phyloP scores from a whole-genome alignment of 2,888 invertebrate species.

The Helleia helle region DNA sequence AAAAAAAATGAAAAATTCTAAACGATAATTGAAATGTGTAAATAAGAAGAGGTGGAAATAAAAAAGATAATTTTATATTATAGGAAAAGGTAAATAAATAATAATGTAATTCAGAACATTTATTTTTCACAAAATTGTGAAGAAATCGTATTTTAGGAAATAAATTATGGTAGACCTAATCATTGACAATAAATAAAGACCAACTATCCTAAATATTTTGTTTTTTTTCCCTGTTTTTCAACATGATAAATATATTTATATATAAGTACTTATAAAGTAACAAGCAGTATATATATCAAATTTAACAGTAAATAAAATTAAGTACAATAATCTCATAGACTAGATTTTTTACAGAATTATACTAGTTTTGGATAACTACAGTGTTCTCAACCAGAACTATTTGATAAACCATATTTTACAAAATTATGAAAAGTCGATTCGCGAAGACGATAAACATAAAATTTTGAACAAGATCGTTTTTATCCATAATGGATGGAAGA shows the following conservation, averaged over 20 bases:
- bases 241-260: slow-evolving; percentile 13
- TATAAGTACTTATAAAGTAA: background rate
- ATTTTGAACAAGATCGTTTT: background rate
- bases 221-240: background rate
- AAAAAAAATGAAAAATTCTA: too few species aligned
- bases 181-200: background rate
- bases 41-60: too few species aligned
- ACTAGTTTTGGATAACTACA: too few species aligned
- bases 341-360: slow-evolving; percentile 47
- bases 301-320: slow-evolving; percentile 25
- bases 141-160: background rate
- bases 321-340: slow-evolving; percentile 57
- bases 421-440: too few species aligned
- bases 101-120: slow-evolving; percentile 19
- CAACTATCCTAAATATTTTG: background rate
- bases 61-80: too few species aligned
- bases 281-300: background rate
- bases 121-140: slow-evolving; percentile 21
- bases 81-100: slow-evolving; percentile 12
- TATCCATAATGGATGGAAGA: too few species aligned
- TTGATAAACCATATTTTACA: too few species aligned
- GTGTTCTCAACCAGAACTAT: too few species aligned
- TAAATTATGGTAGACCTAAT: background rate
- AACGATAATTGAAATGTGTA: too few species aligned
- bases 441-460: background rate